Base-by-base conservation (phyloP, 2,113 vertebrate genomes). In the Aviceda subcristata region DNA sequence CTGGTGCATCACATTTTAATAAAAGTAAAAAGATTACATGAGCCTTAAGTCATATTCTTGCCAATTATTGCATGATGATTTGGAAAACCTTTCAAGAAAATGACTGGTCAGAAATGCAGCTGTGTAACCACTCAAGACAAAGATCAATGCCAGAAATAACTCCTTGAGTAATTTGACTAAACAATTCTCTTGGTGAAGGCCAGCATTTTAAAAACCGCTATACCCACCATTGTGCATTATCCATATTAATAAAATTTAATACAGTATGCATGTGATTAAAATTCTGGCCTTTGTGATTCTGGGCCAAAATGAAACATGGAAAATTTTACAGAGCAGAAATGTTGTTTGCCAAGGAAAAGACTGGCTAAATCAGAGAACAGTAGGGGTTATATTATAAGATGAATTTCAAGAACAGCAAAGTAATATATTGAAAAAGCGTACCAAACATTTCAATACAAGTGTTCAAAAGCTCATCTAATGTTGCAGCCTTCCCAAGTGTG, bases 381-480 rank as follows among this genome's bases (percentile, higher is more conserved):
- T 30, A 79, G 57, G 74, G 50, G 12, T 53, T 77, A 51, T 36
- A 83, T 10, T 75, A 51, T 55, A 69, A 83, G 14, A 81, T 48
- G 24, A 48, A 79, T 82, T 92, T 89, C 41, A 95, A 82, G 38
- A 84, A 57, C 43, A 53, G 55, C 15, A 55, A 86, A 68, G 59
- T 20, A 56, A 90, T 56, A 79, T 63, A 85, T 19, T 29, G 69
- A 86, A 95, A 90, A 27, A 45, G 53, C 98, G 20, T 98, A 99
- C 99, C 99, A 94, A 99, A 99, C 85, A 98, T 98, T 84, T 99
- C 98, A 92, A 99, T 98, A 97, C 99, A 99, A 72, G 99, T 97
- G 9, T 98, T 98, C 94, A 99, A 95, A 87, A 99, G 98, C 71
- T 98, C 98, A 93, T 99, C 98, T 69, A 99, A 96, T 17, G 99